phyloP scores from a whole-genome alignment of 1,140 invertebrate genomes.

The Myzus persicae region DNA sequence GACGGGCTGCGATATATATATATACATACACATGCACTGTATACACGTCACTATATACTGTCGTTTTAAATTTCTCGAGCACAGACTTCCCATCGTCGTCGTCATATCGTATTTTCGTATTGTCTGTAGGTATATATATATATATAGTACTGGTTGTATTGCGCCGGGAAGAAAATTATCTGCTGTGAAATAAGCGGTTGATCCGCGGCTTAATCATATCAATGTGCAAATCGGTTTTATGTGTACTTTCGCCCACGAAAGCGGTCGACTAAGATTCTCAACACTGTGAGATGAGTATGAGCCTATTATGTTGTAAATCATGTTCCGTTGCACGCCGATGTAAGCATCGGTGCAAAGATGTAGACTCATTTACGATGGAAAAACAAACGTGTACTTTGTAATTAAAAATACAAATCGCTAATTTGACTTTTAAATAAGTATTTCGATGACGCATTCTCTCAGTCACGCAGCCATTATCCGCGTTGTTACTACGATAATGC shows the following conservation, averaged over 20 bases:
- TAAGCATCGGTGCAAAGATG: not conserved
- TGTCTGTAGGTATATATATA: too few species aligned
- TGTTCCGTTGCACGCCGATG: not conserved
- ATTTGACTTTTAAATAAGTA: not conserved
- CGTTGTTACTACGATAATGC: not conserved
- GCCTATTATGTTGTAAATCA: not conserved
- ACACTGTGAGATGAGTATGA: not conserved
- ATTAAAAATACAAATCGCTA: too few species aligned
- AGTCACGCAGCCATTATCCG: not conserved
- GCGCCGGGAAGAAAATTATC: not conserved
- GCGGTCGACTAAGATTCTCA: not conserved
- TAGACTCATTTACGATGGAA: not conserved
- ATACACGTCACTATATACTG: not conserved
- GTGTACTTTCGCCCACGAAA: not conserved
- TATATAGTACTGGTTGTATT: not conserved
- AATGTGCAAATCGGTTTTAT: not conserved
- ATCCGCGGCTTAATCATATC: not conserved
- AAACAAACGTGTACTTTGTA: not conserved
- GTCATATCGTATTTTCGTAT: not conserved
- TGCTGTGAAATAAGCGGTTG: not conserved
- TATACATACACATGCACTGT: not conserved
- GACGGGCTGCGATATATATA: not conserved
- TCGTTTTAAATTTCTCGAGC: not conserved
- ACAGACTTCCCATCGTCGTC: not conserved
- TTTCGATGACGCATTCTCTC: not conserved